Evolutionary conservation across 2,888 invertebrate species (phyloP).

Genomic region (Glyphotaelius pellucidus): DNA sequence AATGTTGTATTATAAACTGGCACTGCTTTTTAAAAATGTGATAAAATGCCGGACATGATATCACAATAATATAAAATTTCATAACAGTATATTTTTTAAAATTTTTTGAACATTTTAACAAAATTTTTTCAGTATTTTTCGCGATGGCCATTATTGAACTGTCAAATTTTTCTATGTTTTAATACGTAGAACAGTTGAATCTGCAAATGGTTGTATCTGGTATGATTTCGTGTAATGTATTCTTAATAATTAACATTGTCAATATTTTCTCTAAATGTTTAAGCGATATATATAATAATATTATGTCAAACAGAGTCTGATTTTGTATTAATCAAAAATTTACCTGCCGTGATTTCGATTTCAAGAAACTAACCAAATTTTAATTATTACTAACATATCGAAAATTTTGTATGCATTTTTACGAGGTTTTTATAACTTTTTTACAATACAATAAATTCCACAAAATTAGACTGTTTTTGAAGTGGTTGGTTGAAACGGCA

Average conservation of each 20-base stretch:
- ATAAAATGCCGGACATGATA: background rate
- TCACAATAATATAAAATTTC: background rate
- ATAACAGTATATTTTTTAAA: too few relatives aligned
- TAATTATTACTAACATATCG: constrained; percentile 23
- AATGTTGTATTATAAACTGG: background rate
- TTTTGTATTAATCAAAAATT: constrained; percentile 32
- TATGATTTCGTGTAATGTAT: background rate
- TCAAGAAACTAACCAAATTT: background rate
- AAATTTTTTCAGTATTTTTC: background rate
- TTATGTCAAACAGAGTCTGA: constrained; percentile 20
- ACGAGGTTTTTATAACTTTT: background rate
- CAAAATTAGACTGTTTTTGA: constrained; percentile 32
- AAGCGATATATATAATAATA: background rate
- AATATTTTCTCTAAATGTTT: background rate
- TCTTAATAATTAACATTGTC: background rate
- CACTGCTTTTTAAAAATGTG: background rate
- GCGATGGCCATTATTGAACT: too few relatives aligned
- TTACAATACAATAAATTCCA: constrained; percentile 3
- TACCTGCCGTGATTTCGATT: background rate
- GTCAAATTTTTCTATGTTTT: background rate
- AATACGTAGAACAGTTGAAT: background rate
- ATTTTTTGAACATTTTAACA: background rate
- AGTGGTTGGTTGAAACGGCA: constrained; percentile 3
- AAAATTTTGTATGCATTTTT: constrained; percentile 26
- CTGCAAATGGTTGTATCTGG: background rate